Evolutionary conservation across 2,888 invertebrate genomes (phyloP).

Genomic region (Drosophila falleni): DNA sequence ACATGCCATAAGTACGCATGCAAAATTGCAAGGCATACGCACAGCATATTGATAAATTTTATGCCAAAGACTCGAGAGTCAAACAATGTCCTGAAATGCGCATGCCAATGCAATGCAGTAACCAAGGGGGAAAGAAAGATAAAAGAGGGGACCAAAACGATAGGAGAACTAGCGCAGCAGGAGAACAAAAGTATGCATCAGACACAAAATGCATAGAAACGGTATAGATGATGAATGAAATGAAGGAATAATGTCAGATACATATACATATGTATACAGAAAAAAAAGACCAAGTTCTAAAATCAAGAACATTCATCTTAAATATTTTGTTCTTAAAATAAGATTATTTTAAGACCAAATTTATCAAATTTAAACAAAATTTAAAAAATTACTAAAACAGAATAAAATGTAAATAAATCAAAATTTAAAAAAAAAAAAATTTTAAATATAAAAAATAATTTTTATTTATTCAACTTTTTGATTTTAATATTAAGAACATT

Average conservation of each 20-base stretch:
- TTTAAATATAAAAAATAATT: no score
- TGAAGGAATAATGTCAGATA: neutral
- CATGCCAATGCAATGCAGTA: conserved; percentile 42
- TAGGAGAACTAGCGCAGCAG: neutral
- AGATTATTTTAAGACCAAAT: no score
- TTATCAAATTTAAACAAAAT: no score
- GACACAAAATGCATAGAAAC: conserved; percentile 53
- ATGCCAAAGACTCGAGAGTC: conserved; percentile 27
- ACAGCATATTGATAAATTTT: conserved; percentile 69
- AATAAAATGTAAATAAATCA: no score
- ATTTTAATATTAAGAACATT: no score
- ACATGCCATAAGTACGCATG: conserved; percentile 50
- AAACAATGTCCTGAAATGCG: conserved; percentile 38
- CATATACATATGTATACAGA: no score
- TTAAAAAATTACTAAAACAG: no score
- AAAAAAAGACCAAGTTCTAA: no score
- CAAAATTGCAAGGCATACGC: conserved; percentile 56
- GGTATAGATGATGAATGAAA: conserved; percentile 17
- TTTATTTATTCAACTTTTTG: no score
- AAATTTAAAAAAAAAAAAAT: no score
- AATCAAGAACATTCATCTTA: no score
- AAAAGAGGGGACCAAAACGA: neutral
- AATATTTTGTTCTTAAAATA: no score
- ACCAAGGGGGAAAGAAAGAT: neutral
- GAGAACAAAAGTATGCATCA: conserved; percentile 2